Percentiles rank a stretch among this genome's conserved stretches.
These are phyloP conservation scores for Microtus oregoni DNA, from an alignment of 2,113 vertebrate genomes.

Conservation along the genomic window DNA sequence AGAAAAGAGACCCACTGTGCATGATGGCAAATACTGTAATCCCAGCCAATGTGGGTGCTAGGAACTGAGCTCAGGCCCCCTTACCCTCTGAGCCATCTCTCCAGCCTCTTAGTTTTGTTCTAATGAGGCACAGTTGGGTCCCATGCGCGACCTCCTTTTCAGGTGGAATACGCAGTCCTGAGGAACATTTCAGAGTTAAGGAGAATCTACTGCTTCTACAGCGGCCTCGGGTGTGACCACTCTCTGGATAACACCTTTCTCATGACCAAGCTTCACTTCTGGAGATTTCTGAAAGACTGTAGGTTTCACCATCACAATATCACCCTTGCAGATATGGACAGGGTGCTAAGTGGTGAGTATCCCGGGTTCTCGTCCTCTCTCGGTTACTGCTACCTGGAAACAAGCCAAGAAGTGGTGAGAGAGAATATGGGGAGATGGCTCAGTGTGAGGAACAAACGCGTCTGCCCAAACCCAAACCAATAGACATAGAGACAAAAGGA, in stretches of 20 bases:
- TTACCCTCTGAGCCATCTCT: background rate
- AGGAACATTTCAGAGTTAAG: conserved; percentile 87
- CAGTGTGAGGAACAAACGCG: background rate
- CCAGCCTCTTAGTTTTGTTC: background rate
- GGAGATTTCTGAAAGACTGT: conserved; percentile 95
- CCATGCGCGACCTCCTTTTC: background rate
- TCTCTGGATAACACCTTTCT: conserved; percentile 87
- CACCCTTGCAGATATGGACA: conserved; percentile 90
- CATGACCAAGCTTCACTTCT: conserved; percentile 93
- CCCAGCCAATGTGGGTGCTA: background rate
- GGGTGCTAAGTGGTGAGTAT: conserved; percentile 86
- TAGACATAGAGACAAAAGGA: background rate
- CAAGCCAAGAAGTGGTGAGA: background rate
- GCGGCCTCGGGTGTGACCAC: conserved; percentile 86
- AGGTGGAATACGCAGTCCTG: conserved; percentile 91
- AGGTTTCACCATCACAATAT: conserved; percentile 86
- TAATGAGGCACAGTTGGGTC: background rate
- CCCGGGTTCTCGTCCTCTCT: background rate
- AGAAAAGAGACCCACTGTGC: background rate
- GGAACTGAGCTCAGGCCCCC: background rate
- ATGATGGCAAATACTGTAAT: background rate
- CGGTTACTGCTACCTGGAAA: background rate
- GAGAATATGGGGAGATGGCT: background rate
- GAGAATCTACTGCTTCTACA: conserved; percentile 92
- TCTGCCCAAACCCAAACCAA: background rate